Conservation (phyloP, 2,797 vertebrate species). For the Sebastes vulpes region DNA sequence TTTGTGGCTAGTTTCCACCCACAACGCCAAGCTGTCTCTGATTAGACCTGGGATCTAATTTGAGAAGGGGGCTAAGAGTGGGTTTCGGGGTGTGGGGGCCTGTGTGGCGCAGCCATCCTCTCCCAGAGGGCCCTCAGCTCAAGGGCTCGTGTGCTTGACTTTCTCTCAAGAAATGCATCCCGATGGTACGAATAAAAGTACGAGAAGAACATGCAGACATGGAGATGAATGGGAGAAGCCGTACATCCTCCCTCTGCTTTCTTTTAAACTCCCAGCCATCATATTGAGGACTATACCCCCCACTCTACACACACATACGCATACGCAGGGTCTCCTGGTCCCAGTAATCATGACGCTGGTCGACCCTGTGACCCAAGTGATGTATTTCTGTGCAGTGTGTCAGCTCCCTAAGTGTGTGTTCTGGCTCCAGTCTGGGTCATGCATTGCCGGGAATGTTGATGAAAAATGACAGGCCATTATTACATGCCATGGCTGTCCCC, state of each 20-base stretch:
- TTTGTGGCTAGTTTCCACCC: slow-evolving; percentile 86
- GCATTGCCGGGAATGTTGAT: slow-evolving; percentile 80
- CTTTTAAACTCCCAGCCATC: slow-evolving; percentile 24
- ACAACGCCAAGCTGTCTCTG: slow-evolving; percentile 84
- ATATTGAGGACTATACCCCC: slow-evolving; percentile 16
- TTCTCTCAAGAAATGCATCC: slow-evolving; percentile 67
- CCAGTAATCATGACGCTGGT: slow-evolving; percentile 69
- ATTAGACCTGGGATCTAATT: slow-evolving; percentile 86
- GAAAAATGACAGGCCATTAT: slow-evolving; percentile 83
- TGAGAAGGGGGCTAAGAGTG: slow-evolving; percentile 72
- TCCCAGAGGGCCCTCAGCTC: slow-evolving; percentile 62
- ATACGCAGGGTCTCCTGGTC: slow-evolving; percentile 31
- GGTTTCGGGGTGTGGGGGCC: slow-evolving; percentile 59
- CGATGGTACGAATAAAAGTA: slow-evolving; percentile 48
- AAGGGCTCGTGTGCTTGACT: slow-evolving; percentile 68
- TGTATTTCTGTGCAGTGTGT: slow-evolving; percentile 72
- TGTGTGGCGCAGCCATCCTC: slow-evolving; percentile 61
- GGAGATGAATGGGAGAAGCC: slow-evolving; percentile 53
- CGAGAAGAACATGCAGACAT: slow-evolving; percentile 40
- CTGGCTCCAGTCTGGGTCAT: slow-evolving; percentile 79
- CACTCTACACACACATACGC: slow-evolving; percentile 10
- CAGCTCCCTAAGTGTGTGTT: slow-evolving; percentile 71
- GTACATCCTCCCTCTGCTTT: slow-evolving; percentile 15
- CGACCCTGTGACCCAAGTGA: slow-evolving; percentile 70
- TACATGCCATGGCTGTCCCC: slow-evolving; percentile 60